Base-by-base conservation (phyloP, 2,113 vertebrate genomes). In the Melospiza melodia region DNA sequence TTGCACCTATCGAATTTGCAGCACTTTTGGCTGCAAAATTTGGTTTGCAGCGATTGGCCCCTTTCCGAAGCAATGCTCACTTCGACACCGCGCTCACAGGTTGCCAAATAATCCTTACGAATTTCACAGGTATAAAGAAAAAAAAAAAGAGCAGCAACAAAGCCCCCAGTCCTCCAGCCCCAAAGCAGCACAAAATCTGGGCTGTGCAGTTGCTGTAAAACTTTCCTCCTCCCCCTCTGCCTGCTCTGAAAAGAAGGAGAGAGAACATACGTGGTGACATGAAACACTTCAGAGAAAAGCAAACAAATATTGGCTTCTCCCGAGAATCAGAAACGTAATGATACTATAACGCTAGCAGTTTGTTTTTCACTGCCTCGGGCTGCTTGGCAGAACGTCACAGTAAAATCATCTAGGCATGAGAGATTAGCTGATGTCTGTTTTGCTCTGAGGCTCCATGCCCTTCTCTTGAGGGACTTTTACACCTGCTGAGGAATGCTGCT, bases 351-450 rank as follows among this genome's bases (percentile, higher is more conserved):
- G 88, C 91, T 95, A 59, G 84, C 89, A 84, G 91, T 94, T 96
- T 86, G 67, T 93, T 97, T 96, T 96, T 97, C 97, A 96, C 90
- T 75, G 96, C 97, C 97, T 97, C 76, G 1, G 94, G 97, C 95
- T 73, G 84, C 87, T 96, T 96, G 90, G 95, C 95, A 94, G 69
- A 84, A 91, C 17, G 92, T 94, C 93, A 81, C 92, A 82, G 84
- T 57, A 93, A 96, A 96, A 94, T 93, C 94, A 84, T 91, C 88
- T 80, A 94, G 85, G 94, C 94, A 94, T 91, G 89, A 92, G 94
- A 96, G 91, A 96, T 88, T 91, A 95, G 92, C 82, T 61, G 90
- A 83, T 95, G 93, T 31, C 88, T 90, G 21, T 86, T 96, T 95
- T 94, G 93, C 95, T 94, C 20, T 7, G 9, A 84, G 94, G 95